phyloP scores from a whole-genome alignment of 2,113 vertebrate species.

The Ciconia stormi region DNA sequence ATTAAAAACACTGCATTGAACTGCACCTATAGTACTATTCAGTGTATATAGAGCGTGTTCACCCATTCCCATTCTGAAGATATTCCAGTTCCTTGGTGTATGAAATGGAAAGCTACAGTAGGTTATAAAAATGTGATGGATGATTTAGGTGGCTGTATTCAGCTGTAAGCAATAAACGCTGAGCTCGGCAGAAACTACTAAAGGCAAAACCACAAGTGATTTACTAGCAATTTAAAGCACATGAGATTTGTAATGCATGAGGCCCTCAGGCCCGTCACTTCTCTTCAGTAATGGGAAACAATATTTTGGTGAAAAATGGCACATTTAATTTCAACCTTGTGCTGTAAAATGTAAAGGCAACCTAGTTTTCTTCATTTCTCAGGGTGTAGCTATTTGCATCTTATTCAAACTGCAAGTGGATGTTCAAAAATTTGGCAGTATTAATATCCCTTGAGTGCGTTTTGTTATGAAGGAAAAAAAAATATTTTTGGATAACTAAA shows the following conservation, averaged over 20 bases:
- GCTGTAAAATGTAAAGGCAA: conserved; percentile 64
- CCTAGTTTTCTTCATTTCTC: conserved; percentile 51
- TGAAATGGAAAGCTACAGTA: conserved; percentile 71
- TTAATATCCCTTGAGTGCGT: neutral
- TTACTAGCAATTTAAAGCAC: conserved; percentile 81
- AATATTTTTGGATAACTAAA: neutral
- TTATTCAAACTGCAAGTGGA: conserved; percentile 17
- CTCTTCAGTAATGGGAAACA: conserved; percentile 76
- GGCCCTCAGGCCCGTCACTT: conserved; percentile 73
- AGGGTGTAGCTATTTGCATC: conserved; percentile 14
- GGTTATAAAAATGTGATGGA: conserved; percentile 81
- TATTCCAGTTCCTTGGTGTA: conserved; percentile 61
- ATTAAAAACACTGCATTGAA: neutral
- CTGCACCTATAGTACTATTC: neutral
- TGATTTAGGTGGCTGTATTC: conserved; percentile 76
- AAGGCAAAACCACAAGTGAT: conserved; percentile 79
- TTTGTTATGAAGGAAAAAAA: conserved; percentile 7
- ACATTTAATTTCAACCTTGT: conserved; percentile 75
- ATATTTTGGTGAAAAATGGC: conserved; percentile 79
- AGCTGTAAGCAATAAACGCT: conserved; percentile 81
- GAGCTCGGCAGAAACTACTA: conserved; percentile 79
- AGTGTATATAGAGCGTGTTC: neutral
- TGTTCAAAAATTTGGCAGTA: neutral
- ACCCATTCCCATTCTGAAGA: conserved; percentile 63
- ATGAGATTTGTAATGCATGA: conserved; percentile 82